Percentiles rank a stretch among this genome's conserved stretches.
Conservation (phyloP, 2,113 vertebrate species). For the Ellobius talpinus region DNA sequence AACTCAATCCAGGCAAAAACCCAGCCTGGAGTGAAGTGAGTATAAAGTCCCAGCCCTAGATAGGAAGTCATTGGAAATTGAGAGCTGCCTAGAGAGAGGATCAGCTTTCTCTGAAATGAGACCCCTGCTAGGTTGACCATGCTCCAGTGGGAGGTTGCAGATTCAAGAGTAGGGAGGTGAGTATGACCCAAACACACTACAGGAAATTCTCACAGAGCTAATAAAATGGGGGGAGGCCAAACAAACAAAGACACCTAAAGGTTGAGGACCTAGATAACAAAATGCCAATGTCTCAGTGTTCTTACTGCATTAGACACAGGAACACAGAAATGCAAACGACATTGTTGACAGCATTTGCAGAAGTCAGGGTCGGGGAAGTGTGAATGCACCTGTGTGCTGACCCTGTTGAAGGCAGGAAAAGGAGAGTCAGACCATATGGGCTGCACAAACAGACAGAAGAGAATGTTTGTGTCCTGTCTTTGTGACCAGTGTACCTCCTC, state of each 20-base stretch:
- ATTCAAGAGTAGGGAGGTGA: neutral
- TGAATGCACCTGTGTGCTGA: neutral
- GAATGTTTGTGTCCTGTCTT: neutral
- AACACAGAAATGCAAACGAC: neutral
- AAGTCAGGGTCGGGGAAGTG: neutral
- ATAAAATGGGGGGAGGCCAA: neutral
- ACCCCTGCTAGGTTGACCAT: neutral
- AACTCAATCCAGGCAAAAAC: neutral
- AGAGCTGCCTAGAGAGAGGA: neutral
- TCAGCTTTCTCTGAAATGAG: neutral
- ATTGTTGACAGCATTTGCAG: neutral
- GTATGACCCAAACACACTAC: neutral
- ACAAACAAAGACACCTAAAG: neutral
- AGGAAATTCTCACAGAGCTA: neutral
- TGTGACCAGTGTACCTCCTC: neutral
- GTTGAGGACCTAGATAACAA: neutral
- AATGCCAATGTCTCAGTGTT: neutral
- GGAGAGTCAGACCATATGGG: neutral
- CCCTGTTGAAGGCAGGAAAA: conserved; percentile 1
- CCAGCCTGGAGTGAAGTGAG: neutral
- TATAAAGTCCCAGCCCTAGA: neutral
- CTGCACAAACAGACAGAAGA: neutral
- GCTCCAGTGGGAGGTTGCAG: neutral
- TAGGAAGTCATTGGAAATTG: neutral
- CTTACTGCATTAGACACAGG: neutral